Evolutionary conservation across 30 jellyfish, hydroid and myxozoan genomes (phyloP).

Genomic region (Hydra vulgaris): DNA sequence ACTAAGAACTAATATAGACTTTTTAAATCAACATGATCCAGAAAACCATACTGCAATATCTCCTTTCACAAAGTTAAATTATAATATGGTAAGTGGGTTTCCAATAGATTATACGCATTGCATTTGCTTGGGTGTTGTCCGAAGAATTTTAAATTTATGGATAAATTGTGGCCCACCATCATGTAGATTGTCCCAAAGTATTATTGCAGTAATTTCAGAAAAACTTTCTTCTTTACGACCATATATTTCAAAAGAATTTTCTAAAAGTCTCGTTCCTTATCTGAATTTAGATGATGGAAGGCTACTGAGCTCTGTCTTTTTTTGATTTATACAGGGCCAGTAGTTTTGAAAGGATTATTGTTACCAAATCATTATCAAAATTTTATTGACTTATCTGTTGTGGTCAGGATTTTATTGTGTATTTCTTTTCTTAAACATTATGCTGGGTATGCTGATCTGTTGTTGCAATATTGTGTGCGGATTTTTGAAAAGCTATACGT

Average conservation of each 20-base stretch:
- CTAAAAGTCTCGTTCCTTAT: slow-evolving; percentile 20
- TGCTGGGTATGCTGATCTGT: slow-evolving; percentile 16
- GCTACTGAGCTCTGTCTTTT: slow-evolving; percentile 36
- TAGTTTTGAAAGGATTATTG: slow-evolving; percentile 19
- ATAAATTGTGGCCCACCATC: slow-evolving; percentile 9
- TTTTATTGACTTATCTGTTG: slow-evolving; percentile 20
- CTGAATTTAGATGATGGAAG: slow-evolving; percentile 28
- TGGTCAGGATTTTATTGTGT: slow-evolving; percentile 16
- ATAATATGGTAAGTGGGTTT: slow-evolving; percentile 11
- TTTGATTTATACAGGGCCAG: slow-evolving; percentile 28
- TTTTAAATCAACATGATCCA: background rate
- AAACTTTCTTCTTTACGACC: slow-evolving; percentile 8
- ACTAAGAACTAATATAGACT: background rate
- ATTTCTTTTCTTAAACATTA: slow-evolving; percentile 4
- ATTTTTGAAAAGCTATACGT: slow-evolving; percentile 20
- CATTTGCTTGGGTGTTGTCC: slow-evolving; percentile 24
- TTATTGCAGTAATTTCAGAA: slow-evolving; percentile 15
- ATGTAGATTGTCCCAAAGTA: slow-evolving; percentile 13
- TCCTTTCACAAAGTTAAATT: slow-evolving; percentile 6
- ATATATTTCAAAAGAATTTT: slow-evolving; percentile 19
- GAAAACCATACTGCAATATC: slow-evolving; percentile 9
- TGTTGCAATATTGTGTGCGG: slow-evolving; percentile 19
- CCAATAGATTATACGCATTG: background rate
- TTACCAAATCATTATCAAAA: slow-evolving; percentile 8
- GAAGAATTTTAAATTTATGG: background rate